Evolutionary conservation across 2,797 vertebrate genomes (phyloP).

Genomic region (Clamator glandarius): DNA sequence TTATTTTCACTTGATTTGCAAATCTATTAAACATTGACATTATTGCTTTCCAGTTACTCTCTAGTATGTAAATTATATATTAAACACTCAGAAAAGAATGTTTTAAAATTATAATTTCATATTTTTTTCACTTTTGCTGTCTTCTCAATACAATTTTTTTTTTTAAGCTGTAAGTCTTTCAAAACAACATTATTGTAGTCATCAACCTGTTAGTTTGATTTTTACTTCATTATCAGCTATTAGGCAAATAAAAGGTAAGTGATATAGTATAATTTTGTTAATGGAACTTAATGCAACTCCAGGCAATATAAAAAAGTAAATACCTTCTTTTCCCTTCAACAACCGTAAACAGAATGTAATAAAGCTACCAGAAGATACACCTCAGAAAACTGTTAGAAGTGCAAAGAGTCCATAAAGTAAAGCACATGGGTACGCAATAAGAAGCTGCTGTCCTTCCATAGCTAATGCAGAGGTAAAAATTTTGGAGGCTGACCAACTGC

Average conservation of each 20-base stretch:
- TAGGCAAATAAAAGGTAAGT: conserved; percentile 43
- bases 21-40: neutral
- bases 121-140: neutral
- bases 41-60: neutral
- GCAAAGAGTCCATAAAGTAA: conserved; percentile 88
- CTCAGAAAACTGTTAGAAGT: conserved; percentile 85
- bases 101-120: neutral
- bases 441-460: conserved; percentile 87
- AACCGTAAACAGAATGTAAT: neutral
- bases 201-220: neutral
- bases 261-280: conserved; percentile 41
- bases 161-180: conserved; percentile 1
- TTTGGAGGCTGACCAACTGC: conserved; percentile 88
- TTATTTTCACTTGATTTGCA: neutral
- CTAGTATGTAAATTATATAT: neutral
- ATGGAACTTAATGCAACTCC: conserved; percentile 35
- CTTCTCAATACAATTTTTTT: neutral
- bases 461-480: conserved; percentile 85
- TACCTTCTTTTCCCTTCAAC: neutral
- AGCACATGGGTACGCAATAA: conserved; percentile 86
- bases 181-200: conserved; percentile 13
- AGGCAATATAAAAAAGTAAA: conserved; percentile 27
- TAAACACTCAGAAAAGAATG: neutral
- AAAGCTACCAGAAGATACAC: neutral
- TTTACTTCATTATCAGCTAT: conserved; percentile 59